These are phyloP conservation scores for Drosophila neonasuta DNA, from an alignment of 2,888 invertebrate genomes.

Conservation along the genomic window DNA sequence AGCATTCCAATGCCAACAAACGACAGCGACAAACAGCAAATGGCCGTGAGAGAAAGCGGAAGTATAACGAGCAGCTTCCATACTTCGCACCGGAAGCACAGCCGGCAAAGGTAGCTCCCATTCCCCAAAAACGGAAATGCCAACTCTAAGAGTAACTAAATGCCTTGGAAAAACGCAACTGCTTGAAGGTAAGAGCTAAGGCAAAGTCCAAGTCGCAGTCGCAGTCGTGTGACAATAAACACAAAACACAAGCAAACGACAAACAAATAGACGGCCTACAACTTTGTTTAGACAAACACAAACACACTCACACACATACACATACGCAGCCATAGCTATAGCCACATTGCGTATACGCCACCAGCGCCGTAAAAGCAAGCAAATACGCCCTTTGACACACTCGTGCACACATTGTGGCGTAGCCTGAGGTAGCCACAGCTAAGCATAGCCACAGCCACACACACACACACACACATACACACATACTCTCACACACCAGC, in stretches of 20 bases:
- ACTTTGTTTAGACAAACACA: conserved; percentile 75
- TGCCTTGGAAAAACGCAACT: conserved; percentile 22
- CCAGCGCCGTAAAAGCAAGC: conserved; percentile 49
- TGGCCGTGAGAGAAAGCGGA: conserved; percentile 59
- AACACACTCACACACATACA: conserved; percentile 67
- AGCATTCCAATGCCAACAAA: conserved; percentile 55
- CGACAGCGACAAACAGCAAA: conserved; percentile 18
- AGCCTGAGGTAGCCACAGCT: conserved; percentile 22
- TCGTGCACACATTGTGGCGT: conserved; percentile 7
- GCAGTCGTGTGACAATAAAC: conserved; percentile 64
- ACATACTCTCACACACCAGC: conserved; percentile 8
- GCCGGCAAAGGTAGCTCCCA: conserved; percentile 31
- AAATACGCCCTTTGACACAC: conserved; percentile 62
- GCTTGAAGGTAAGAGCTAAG: conserved; percentile 8
- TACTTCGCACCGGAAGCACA: conserved; percentile 24
- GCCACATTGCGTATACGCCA: conserved; percentile 75
- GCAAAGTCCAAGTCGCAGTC: conserved; percentile 21
- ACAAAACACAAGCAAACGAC: conserved; percentile 58
- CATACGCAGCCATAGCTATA: conserved; percentile 23
- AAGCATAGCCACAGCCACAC: conserved; percentile 43
- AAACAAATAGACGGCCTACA: conserved; percentile 72
- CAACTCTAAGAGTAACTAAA: conserved; percentile 56
- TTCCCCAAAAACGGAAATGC: conserved; percentile 55
- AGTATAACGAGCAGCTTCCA: conserved; percentile 60
- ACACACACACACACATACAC: conserved; percentile 14